Evolutionary conservation across 2,797 vertebrate species (phyloP).

Genomic region (Phalloptychus januarius): DNA sequence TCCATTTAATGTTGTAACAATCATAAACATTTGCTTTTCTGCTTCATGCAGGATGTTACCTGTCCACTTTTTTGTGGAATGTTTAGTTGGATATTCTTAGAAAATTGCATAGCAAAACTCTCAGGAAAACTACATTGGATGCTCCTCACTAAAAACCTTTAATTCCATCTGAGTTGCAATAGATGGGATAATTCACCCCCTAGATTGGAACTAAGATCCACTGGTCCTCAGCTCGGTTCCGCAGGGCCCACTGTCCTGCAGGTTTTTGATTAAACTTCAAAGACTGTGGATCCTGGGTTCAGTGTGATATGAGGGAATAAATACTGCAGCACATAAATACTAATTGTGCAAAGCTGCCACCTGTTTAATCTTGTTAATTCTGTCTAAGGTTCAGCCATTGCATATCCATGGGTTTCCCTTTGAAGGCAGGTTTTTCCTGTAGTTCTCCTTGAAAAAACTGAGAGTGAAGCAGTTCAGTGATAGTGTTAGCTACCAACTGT

Average conservation of each 20-base stretch:
- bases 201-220: not conserved
- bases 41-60: not conserved
- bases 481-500: not conserved
- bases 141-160: not conserved
- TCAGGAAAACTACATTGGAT: not conserved
- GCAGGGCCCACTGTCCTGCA: not conserved
- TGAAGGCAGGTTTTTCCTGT: not conserved
- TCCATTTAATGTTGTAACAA: not conserved
- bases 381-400: not conserved
- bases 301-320: not conserved
- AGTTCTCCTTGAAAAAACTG: not conserved
- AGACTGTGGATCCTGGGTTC: not conserved
- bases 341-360: not conserved
- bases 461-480: not conserved
- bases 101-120: not conserved
- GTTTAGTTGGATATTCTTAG: not conserved
- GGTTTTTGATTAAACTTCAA: not conserved
- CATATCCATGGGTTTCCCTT: not conserved
- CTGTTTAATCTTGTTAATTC: not conserved
- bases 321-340: not conserved
- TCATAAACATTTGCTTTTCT: not conserved
- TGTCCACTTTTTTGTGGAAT: not conserved
- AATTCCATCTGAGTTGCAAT: not conserved
- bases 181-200: not conserved
- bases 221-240: not conserved